Base-by-base conservation (phyloP, 1,140 invertebrate genomes). In the Ridgeia piscesae region DNA sequence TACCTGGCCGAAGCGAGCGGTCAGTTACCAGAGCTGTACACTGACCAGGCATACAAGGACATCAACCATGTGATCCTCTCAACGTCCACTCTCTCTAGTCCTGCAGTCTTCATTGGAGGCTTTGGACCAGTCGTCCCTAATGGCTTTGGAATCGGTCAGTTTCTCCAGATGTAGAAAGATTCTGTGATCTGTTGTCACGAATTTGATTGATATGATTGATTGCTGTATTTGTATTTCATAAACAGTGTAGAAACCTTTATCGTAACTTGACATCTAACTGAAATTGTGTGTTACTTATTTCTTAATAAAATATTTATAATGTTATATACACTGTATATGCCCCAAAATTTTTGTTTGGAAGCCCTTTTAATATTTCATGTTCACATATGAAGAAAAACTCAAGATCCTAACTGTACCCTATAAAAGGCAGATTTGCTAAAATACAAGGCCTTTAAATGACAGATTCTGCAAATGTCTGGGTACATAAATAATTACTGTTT, bases 1-100 rank as follows among this genome's bases (percentile, higher is more conserved):
- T 94, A 94, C 42, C 93, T 97, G 33, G 97, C 97, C 0, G 96
- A 98, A 95, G 91, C 94, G 48, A 96, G 97, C 92, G 94, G 94
- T 14, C 89, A 94, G 90, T 93, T 97, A 35, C 97, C 98, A 6
- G 96, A 96, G 11, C 95, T 99, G 91, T 99, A 97, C 95, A 96
- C 97, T 92, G 98, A 99, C 95, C 97, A 97, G 91, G 97, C 97
- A 0, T 99, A 99, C 95, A 95, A 96, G 42, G 96, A 96, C 93
- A 97, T 99, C 89, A 99, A 99, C 96, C 97, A 98, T 93, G 99
- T 98, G 94, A 97, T 99, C 93, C 95, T 99, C n/a, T 99, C 99
- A 89, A 99, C 99, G 0, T 99, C 99, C 34, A 99, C 99, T 8
- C 96, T 99, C 31, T 97, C 97, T 1, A 98, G 98, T 93, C 97